Evolutionary conservation across 1,140 invertebrate species (phyloP).

Genomic region (Drosophila jambulina): DNA sequence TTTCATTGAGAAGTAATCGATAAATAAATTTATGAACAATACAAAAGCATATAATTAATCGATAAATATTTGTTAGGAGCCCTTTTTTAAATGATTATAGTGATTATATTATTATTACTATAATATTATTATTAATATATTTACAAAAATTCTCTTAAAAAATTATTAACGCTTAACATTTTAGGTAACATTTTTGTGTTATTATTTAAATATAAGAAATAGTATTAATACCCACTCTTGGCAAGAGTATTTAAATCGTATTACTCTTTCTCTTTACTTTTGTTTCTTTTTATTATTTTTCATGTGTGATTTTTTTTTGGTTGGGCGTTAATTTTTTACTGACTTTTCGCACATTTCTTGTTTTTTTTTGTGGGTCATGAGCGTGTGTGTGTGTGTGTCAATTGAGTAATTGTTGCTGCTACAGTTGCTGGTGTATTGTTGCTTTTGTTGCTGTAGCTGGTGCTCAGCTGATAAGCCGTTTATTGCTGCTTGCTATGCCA

Average conservation of each 20-base stretch:
- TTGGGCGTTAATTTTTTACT: conserved; percentile 56
- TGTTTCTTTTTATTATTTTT: conserved; percentile 9
- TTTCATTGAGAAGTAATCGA: neutral
- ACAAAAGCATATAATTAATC: neutral
- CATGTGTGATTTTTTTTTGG: neutral
- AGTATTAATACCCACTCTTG: neutral
- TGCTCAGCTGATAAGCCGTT: conserved; percentile 63
- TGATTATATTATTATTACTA: too few species aligned
- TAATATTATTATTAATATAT: too few species aligned
- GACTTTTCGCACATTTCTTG: conserved; percentile 55
- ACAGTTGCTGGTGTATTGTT: conserved; percentile 11
- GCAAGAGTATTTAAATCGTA: conserved; percentile 26
- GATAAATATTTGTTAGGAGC: neutral
- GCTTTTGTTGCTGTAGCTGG: conserved; percentile 20
- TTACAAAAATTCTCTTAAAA: too few species aligned
- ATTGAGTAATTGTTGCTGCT: conserved; percentile 37
- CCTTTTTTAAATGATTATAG: too few species aligned
- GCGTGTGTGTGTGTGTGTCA: conserved; percentile 38
- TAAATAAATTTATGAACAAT: neutral
- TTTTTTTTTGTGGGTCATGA: conserved; percentile 55
- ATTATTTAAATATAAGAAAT: neutral
- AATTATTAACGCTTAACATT: neutral
- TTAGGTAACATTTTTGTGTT: neutral
- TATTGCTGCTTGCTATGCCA: conserved; percentile 43
- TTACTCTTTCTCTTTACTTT: conserved; percentile 22